Conservation (phyloP, 2,797 vertebrate genomes). For the Gorsachius magnificus region DNA sequence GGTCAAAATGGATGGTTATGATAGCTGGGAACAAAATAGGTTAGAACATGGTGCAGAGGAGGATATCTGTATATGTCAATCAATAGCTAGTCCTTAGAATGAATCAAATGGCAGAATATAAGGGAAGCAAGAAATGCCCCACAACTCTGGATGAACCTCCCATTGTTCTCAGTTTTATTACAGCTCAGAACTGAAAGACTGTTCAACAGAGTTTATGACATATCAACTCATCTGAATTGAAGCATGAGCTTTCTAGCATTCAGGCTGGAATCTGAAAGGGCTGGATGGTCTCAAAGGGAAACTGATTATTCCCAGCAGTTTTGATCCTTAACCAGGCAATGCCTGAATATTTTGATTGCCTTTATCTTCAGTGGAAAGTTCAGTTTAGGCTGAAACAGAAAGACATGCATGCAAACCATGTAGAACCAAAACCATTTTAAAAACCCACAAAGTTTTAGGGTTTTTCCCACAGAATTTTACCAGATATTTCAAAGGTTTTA, state of each 20-base stretch:
- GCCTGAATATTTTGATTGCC: not conserved
- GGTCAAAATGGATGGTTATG: not conserved
- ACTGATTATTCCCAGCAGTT: not conserved
- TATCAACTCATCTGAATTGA: not conserved
- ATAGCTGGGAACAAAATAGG: not conserved
- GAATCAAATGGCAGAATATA: not conserved
- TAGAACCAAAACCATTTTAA: not conserved
- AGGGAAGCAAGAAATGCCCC: not conserved
- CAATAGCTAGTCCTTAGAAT: not conserved
- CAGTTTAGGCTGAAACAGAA: not conserved
- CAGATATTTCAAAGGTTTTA: no score
- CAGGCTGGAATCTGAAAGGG: not conserved
- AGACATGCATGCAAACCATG: fast-evolving
- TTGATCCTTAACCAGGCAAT: not conserved
- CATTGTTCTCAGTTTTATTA: not conserved
- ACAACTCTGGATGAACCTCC: not conserved
- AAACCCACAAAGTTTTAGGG: not conserved
- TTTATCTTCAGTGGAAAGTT: not conserved
- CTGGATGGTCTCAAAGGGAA: not conserved
- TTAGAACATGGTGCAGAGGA: not conserved
- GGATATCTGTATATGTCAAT: not conserved
- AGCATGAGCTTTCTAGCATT: not conserved
- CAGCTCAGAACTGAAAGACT: not conserved
- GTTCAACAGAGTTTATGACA: not conserved
- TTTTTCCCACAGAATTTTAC: not conserved